Base-by-base conservation (phyloP, 37 sponge, comb jelly and placozoan genomes). In the Tethya wilhelma region DNA sequence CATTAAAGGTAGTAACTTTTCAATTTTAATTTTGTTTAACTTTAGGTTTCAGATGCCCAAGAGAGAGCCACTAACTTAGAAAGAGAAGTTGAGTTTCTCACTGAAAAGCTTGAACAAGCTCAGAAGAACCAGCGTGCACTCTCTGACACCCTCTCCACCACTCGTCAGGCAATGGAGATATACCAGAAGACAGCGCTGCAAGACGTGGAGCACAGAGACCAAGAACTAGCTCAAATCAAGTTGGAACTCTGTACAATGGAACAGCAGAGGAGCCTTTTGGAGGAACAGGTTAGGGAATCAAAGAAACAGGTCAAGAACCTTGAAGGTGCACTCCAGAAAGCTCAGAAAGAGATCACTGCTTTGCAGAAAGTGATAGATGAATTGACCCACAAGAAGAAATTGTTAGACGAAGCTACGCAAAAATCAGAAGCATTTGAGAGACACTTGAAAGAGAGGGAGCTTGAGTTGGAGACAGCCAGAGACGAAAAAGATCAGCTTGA, bases 261-360 rank as follows among this genome's bases (percentile, higher is more conserved):
- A 44, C 36, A 75, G 31, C 56, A 60, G 44, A 56, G 40, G 62
- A 3, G 22, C 64, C 4, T 2, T 19, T 43, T 75, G 64, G 76
- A 75, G 63, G 7, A 11, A 33, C 9, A 38, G 23, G 59, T 75
- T 43, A 44, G 7, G 44, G 64, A 60, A 8, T 75, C 76, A 7
- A 62, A 60, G 45, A 6, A 4, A 2, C 14, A 60, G 36, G 76
- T 75, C 44, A 44, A 59, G 29, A 28, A 28, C 29, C 63, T 75
- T 9, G 76, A 75, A 64, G 36, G 44, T 29, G 76, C 76, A 12
- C 43, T 41, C 31, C n/a, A 28, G 7, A 9, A 2, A 8, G 62
- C 76, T 2, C 62, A 62, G 64, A 64, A 75, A 23, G 76, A 75
- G 64, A 25, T 34, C 28, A n/a, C n/a, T n/a, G n/a, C n/a, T n/a